phyloP scores from a whole-genome alignment of 1,140 invertebrate genomes.

The Listronotus oregonensis region DNA sequence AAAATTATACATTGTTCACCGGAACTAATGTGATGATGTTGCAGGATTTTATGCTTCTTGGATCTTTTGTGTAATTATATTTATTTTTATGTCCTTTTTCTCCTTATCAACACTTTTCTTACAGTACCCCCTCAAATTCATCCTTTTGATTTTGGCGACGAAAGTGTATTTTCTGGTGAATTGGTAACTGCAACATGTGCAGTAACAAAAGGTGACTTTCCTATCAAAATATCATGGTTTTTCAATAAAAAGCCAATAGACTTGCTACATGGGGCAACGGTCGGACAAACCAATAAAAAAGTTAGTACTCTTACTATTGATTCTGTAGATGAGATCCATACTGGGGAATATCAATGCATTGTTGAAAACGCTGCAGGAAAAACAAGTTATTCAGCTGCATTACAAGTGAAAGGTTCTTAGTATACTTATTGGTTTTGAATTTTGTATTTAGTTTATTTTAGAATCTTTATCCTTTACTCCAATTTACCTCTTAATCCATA shows the following conservation, averaged over 20 bases:
- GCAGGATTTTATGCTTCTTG: no score
- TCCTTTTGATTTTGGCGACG: slow-evolving; percentile 68
- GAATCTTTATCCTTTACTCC: no score
- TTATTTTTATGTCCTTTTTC: no score
- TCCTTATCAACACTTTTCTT: slow-evolving; percentile 26
- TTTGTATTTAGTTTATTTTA: no score
- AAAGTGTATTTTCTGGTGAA: slow-evolving; percentile 72
- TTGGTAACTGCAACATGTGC: slow-evolving; percentile 71
- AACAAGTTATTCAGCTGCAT: slow-evolving; percentile 67
- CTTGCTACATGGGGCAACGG: slow-evolving; percentile 51
- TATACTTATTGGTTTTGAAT: no score
- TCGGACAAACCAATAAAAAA: slow-evolving; percentile 60
- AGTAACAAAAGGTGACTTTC: slow-evolving; percentile 76
- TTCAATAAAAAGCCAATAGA: slow-evolving; percentile 60
- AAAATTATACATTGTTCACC: no score
- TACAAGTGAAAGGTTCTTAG: no score
- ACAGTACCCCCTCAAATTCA: slow-evolving; percentile 71
- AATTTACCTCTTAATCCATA: no score
- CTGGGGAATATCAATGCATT: slow-evolving; percentile 65
- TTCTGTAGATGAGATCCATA: slow-evolving; percentile 58
- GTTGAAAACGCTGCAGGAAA: slow-evolving; percentile 62
- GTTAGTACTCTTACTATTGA: slow-evolving; percentile 66
- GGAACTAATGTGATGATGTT: no score
- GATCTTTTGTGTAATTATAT: no score
- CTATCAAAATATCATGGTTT: slow-evolving; percentile 74